A percentile compares a stretch with the other conserved stretches of the same genome.
Conservation (phyloP, 2,888 invertebrate genomes). For the Palloptera scutellata region DNA sequence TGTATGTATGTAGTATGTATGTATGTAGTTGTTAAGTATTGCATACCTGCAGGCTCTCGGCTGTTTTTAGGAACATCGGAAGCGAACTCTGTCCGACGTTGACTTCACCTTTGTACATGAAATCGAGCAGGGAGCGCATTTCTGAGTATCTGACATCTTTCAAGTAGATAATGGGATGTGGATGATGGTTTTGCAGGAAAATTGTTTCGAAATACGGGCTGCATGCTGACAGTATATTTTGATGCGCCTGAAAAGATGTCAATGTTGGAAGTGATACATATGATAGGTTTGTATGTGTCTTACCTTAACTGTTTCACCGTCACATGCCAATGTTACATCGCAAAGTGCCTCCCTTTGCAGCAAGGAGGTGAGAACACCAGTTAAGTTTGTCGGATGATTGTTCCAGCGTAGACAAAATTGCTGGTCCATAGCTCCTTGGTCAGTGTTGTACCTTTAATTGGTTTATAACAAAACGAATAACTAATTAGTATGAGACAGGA, state of each 20-base stretch:
- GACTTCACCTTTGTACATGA: constrained; percentile 92
- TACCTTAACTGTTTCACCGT: constrained; percentile 86
- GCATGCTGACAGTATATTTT: constrained; percentile 91
- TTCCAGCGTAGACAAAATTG: constrained; percentile 95
- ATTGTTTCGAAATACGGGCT: constrained; percentile 94
- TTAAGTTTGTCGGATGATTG: constrained; percentile 91
- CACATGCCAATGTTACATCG: constrained; percentile 92
- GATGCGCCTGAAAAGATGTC: constrained; percentile 78
- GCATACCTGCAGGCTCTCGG: constrained; percentile 84
- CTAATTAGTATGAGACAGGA: neutral
- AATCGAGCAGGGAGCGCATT: constrained; percentile 88
- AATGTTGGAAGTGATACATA: neutral
- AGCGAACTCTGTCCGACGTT: constrained; percentile 91
- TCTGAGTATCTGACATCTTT: constrained; percentile 91
- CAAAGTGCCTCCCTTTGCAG: constrained; percentile 88
- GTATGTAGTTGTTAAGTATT: neutral
- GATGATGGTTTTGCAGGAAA: constrained; percentile 87
- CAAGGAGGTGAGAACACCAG: constrained; percentile 87
- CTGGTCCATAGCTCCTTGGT: constrained; percentile 71
- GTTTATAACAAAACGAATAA: constrained; percentile 10
- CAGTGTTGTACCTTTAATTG: constrained; percentile 63
- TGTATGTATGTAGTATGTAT: neutral
- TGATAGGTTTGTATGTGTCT: too few relatives aligned
- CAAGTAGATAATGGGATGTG: constrained; percentile 91
- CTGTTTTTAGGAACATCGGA: constrained; percentile 90